Evolutionary conservation across 1,140 invertebrate species (phyloP).

Genomic region (Olivierus martensii): DNA sequence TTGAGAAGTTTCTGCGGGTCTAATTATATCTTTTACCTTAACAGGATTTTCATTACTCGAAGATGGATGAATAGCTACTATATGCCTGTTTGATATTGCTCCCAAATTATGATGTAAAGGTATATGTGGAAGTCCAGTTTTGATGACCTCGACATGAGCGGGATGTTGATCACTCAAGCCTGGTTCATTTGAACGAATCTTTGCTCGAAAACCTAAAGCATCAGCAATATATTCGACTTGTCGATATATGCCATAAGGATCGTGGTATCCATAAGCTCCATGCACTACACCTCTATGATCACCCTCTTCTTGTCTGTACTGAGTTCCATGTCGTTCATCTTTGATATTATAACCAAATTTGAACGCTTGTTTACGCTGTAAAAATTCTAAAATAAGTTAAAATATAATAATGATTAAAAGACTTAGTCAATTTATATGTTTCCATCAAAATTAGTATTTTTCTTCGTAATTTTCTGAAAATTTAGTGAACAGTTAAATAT

Average conservation of each 20-base stretch:
- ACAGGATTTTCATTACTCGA: no score
- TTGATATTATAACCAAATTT: constrained; percentile 14
- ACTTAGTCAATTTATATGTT: no score
- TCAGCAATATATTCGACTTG: constrained; percentile 19
- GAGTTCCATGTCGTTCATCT: constrained; percentile 4
- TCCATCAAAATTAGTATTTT: no score
- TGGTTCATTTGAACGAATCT: constrained; percentile 15
- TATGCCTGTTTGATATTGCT: no score
- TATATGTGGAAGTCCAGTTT: neutral
- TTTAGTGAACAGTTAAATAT: no score
- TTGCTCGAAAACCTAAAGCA: constrained; percentile 15
- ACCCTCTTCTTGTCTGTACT: constrained; percentile 11
- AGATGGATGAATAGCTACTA: no score
- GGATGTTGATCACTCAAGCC: constrained; percentile 11
- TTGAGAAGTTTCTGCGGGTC: no score
- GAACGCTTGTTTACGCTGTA: constrained; percentile 1
- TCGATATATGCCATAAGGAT: constrained; percentile 16
- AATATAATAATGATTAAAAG: no score
- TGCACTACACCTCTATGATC: constrained; percentile 11
- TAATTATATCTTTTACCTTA: no score
- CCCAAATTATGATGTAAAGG: no score
- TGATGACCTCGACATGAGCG: constrained; percentile 12
- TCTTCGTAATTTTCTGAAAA: no score
- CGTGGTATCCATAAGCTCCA: constrained; percentile 13
- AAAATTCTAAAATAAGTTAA: no score